Evolutionary conservation across 2,113 vertebrate species (phyloP), one percentile per base, ranked within the genome.

Genomic region (Halichoerus grypus): DNA sequence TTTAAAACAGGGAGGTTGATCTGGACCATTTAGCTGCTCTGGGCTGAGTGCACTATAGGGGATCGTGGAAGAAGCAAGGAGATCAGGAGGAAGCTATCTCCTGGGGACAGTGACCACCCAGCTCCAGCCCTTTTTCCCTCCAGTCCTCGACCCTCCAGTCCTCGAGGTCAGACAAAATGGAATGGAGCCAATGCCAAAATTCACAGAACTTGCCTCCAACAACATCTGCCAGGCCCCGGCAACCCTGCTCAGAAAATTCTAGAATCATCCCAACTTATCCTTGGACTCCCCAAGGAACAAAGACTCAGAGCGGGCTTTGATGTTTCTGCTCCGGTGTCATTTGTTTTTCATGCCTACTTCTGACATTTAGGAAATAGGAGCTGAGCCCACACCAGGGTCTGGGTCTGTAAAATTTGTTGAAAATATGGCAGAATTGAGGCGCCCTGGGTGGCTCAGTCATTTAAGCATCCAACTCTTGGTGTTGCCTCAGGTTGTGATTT

Each of bases 271-370:
- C 77, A 69, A 13, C 16, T 79, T 53, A 31, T 21, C 79, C 51
- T 92, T 96, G 85, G 10, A 36, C 51, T 51, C 36, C 33, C 21
- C 3, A 74, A 74, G 61, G 39, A 94, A n/a, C n/a, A 31, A 24
- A 67, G 81, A n/a, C n/a, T 39, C 22, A 65, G 39, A 63, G 77
- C 4, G 31, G 15, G 5, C 76, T 61, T 65, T 74, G 61, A 46
- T 36, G 1, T 5, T 0, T 4, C 31, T 39, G 12, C 18, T 65
- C 80, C 49, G 13, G 8, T 71, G 79, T 61, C 79, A 2, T 57
- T 81, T n/a, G 26, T 49, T 95, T 2, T 2, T 3, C 88, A 21
- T 91, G 87, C 84, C 91, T 19, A 65, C 84, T 95, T 91, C 92
- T 91, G 55, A 79, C 0, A 1, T 91, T 82, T 77, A 0, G 36